Percentiles rank a stretch among this genome's conserved stretches.
Conservation (phyloP, 2,113 vertebrate species). For the Girardinichthys multiradiatus region DNA sequence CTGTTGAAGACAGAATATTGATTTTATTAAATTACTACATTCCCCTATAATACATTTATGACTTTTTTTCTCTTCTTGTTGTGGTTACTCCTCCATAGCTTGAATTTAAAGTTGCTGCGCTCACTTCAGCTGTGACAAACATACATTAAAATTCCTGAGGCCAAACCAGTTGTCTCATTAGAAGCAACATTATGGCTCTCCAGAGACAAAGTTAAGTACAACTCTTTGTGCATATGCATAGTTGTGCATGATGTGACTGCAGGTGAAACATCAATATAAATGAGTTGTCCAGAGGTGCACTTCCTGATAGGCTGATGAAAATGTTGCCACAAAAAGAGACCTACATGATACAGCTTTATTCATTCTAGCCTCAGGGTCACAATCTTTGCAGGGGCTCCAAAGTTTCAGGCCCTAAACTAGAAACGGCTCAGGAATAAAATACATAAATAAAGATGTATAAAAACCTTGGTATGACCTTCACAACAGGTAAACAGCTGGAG, state of each 20-base stretch:
- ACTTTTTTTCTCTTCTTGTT: too few relatives aligned
- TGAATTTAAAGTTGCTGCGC: too few relatives aligned
- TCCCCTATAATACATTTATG: too few relatives aligned
- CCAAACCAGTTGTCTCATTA: neutral
- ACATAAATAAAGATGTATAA: neutral
- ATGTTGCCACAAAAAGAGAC: neutral
- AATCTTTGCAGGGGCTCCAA: neutral
- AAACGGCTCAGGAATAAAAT: slow-evolving; percentile 14
- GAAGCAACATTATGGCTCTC: slow-evolving; percentile 2
- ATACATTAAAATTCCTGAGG: neutral
- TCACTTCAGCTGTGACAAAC: slow-evolving; percentile 11
- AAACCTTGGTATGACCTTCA: slow-evolving; percentile 11
- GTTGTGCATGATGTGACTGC: too few relatives aligned
- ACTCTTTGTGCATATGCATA: neutral
- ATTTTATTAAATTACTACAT: too few relatives aligned
- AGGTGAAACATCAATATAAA: neutral
- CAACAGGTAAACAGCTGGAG: slow-evolving; percentile 2
- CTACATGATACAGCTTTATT: neutral
- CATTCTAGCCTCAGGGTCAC: neutral
- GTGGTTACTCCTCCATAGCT: too few relatives aligned
- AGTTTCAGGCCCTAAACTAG: slow-evolving; percentile 6
- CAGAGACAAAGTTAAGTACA: neutral
- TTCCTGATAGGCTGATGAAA: neutral
- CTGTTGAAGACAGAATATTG: too few relatives aligned
- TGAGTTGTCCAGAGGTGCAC: neutral